Conservation (phyloP, 2,113 vertebrate species). For the Bubo blakistoni region DNA sequence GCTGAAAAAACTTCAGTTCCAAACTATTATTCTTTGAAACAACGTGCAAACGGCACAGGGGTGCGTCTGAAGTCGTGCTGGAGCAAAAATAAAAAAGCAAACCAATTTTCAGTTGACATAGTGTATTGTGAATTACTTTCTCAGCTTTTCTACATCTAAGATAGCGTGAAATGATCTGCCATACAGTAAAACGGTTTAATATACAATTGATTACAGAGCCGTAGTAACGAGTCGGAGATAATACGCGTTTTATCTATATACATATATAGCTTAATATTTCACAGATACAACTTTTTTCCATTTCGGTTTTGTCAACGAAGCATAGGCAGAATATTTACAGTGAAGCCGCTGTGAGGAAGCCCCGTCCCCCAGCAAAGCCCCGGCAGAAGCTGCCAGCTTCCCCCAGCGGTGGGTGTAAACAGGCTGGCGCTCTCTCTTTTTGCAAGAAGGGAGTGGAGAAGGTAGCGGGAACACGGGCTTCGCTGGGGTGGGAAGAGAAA, state of each 20-base stretch:
- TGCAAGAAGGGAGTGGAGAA: background rate
- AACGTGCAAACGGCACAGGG: background rate
- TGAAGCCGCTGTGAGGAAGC: background rate
- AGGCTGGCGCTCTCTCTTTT: background rate
- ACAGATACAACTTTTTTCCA: constrained; percentile 29
- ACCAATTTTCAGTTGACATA: constrained; percentile 42
- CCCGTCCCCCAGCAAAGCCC: background rate
- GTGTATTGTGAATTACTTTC: constrained; percentile 60
- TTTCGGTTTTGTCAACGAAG: constrained; percentile 16
- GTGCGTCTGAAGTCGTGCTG: background rate
- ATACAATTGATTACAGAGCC: constrained; percentile 55
- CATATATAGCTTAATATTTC: constrained; percentile 48
- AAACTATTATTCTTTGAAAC: background rate
- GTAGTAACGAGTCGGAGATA: background rate
- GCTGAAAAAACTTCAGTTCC: background rate
- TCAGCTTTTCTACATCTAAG: constrained; percentile 49
- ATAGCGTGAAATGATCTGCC: constrained; percentile 21
- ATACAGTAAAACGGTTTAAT: constrained; percentile 47
- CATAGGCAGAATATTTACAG: constrained; percentile 41
- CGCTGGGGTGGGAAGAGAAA: background rate
- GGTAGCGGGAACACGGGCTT: background rate
- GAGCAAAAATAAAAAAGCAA: constrained; percentile 47
- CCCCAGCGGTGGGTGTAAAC: background rate
- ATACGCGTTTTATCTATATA: constrained; percentile 32
- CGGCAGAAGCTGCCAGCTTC: background rate